A percentile compares a stretch with the other conserved stretches of the same genome.
These are phyloP conservation scores for Cyprinodon brontotheroides DNA, from an alignment of 2,113 vertebrate species.

Conservation along the genomic window DNA sequence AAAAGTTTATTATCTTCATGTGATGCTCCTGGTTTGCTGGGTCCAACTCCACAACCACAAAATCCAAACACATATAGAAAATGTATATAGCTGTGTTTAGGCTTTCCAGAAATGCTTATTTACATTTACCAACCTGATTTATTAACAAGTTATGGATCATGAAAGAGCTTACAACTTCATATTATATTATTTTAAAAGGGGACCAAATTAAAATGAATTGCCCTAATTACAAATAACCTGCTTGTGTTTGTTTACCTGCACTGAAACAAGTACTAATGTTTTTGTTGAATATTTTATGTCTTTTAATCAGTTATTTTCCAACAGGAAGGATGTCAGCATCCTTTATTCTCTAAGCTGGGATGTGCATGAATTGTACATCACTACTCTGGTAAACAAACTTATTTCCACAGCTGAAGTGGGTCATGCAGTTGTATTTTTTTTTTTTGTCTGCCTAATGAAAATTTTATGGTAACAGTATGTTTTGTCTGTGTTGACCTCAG, in stretches of 20 bases:
- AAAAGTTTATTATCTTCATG: too few relatives aligned
- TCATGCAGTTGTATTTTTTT: slow-evolving; percentile 24
- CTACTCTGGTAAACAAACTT: slow-evolving; percentile 11
- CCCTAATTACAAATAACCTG: neutral
- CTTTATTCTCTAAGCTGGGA: slow-evolving; percentile 21
- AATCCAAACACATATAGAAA: too few relatives aligned
- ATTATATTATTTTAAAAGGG: neutral
- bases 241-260: neutral
- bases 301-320: slow-evolving; percentile 34
- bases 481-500: slow-evolving; percentile 1
- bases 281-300: slow-evolving; percentile 42
- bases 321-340: slow-evolving; percentile 29
- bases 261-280: neutral
- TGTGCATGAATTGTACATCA: slow-evolving; percentile 60
- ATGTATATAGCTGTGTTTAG: too few relatives aligned
- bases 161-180: neutral
- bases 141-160: neutral
- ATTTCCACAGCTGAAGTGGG: slow-evolving; percentile 50
- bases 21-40: too few relatives aligned
- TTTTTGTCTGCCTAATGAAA: slow-evolving; percentile 5
- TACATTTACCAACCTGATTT: neutral
- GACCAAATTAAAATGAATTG: too few relatives aligned
- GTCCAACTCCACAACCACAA: too few relatives aligned
- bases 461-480: slow-evolving; percentile 9
- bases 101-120: neutral